Evolutionary conservation across 2,797 vertebrate species (phyloP), one percentile per base, ranked within the genome.

Genomic region (Macropus fuliginosus): DNA sequence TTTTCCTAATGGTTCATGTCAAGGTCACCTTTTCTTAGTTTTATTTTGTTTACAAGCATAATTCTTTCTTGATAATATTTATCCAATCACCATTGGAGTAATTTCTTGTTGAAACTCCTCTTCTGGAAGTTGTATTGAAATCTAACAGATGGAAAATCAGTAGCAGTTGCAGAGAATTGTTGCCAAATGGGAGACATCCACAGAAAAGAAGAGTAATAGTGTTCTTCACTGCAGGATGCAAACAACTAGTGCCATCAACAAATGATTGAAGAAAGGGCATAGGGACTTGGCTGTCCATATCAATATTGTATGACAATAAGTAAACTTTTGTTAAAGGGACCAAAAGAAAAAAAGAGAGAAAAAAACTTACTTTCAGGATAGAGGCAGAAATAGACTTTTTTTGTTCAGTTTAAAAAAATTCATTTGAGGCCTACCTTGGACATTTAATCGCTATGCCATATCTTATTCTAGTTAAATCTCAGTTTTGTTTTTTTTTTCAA

Each of bases 81-180:
- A 46, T 94, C 66, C 81, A 95, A 31, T 94, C 91, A 93, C 87
- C 52, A 97, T 50, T 50, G 50, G 54, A 95, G 13, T 91, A 94
- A 96, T 55, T 95, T 90, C 81, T 56, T 97, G 96, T 93, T 90
- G 59, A 96, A 96, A 28, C 91, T 55, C 16, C 27, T 96, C 81
- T 96, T 93, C 91, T 95, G 91, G 87, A 93, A 96, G 59, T 57
- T 96, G 54, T 92, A 96, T n/a, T 96, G 89, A 94, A 56, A 56
- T 93, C 18, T 93, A 92, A 97, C 96, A 97, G 96, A 97, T 97
- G 93, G 96, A 93, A 92, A 9, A 96, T 96, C 94, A 92, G 96
- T 90, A 97, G 95, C 56, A 94, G 94, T 95, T 56, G 96, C 91
- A 94, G 92, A 96, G 91, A 97, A 93, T 90, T 92, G 91, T 91